phyloP scores from a whole-genome alignment of 1,140 invertebrate genomes.

The Andrena cerasifolii region DNA sequence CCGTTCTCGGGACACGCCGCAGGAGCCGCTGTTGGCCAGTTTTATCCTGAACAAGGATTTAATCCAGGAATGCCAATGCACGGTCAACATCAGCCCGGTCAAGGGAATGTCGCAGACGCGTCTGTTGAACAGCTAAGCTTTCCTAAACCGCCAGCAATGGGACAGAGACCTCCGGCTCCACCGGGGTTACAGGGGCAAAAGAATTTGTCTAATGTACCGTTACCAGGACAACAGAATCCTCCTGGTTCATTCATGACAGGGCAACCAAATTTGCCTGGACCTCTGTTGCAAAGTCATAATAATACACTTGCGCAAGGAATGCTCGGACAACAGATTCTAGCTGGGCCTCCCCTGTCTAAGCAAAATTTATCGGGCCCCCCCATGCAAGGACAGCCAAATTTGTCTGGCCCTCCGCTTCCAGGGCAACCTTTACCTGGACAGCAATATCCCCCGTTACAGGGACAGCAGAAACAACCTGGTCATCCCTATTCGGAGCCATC shows the following conservation, averaged over 20 bases:
- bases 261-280: constrained; percentile 59
- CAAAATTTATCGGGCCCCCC: constrained; percentile 55
- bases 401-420: constrained; percentile 54
- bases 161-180: constrained; percentile 39
- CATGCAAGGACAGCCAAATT: constrained; percentile 49
- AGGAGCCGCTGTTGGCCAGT: constrained; percentile 57
- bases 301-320: constrained; percentile 43
- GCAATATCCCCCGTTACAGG: constrained; percentile 37
- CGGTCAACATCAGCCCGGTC: constrained; percentile 55
- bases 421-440: constrained; percentile 41
- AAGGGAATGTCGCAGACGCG: constrained; percentile 59
- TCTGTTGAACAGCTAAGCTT: constrained; percentile 60
- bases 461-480: constrained; percentile 40
- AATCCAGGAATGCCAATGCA: constrained; percentile 58
- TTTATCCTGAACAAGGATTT: constrained; percentile 70
- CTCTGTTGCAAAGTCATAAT: constrained; percentile 68
- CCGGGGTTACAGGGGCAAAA: constrained; percentile 56
- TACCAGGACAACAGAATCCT: constrained; percentile 50
- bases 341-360: constrained; percentile 67
- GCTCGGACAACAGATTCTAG: constrained; percentile 54
- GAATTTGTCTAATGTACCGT: constrained; percentile 48
- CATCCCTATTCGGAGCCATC: constrained; percentile 18
- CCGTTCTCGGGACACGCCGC: constrained; percentile 60
- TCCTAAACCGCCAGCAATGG: constrained; percentile 57
- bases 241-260: constrained; percentile 52